These are phyloP conservation scores for Bubalus kerabau DNA, from an alignment of 2,113 vertebrate genomes.

Conservation along the genomic window DNA sequence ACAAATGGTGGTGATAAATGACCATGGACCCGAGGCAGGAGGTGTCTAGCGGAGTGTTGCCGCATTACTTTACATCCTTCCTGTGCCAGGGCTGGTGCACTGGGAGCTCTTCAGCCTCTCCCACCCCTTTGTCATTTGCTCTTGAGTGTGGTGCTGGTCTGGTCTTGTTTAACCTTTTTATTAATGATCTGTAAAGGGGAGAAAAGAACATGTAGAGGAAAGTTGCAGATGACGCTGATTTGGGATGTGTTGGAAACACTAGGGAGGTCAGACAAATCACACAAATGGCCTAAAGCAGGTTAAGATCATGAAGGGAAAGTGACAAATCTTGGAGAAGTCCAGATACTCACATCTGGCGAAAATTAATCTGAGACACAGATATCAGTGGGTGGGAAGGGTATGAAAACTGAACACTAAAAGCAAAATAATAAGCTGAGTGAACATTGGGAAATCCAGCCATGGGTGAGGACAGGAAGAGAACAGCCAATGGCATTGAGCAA, in stretches of 20 bases:
- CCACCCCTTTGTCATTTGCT: slow-evolving; percentile 19
- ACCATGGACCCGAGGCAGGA: not conserved
- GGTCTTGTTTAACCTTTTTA: slow-evolving; percentile 61
- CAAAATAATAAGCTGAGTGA: not conserved
- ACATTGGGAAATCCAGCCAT: not conserved
- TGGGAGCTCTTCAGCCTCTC: not conserved
- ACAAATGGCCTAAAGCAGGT: slow-evolving; percentile 37
- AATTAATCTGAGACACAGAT: slow-evolving; percentile 58
- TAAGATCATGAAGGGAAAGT: not conserved
- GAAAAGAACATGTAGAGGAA: slow-evolving; percentile 27
- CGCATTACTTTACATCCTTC: not conserved
- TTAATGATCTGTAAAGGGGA: slow-evolving; percentile 63
- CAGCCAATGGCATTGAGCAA: not conserved
- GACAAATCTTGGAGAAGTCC: slow-evolving; percentile 41
- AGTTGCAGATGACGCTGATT: slow-evolving; percentile 60
- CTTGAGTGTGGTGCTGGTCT: slow-evolving; percentile 25
- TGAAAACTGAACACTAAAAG: slow-evolving; percentile 12
- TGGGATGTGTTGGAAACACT: slow-evolving; percentile 54
- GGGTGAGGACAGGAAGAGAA: not conserved
- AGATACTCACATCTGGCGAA: slow-evolving; percentile 52
- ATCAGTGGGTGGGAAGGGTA: slow-evolving; percentile 13
- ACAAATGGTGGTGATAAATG: slow-evolving; percentile 47
- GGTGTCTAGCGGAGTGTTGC: not conserved
- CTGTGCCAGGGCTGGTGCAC: not conserved
- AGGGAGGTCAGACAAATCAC: slow-evolving; percentile 50